These are phyloP conservation scores for Aplysina aerophoba DNA, from an alignment of 37 sponge, comb jelly and placozoan genomes.

Conservation along the genomic window DNA sequence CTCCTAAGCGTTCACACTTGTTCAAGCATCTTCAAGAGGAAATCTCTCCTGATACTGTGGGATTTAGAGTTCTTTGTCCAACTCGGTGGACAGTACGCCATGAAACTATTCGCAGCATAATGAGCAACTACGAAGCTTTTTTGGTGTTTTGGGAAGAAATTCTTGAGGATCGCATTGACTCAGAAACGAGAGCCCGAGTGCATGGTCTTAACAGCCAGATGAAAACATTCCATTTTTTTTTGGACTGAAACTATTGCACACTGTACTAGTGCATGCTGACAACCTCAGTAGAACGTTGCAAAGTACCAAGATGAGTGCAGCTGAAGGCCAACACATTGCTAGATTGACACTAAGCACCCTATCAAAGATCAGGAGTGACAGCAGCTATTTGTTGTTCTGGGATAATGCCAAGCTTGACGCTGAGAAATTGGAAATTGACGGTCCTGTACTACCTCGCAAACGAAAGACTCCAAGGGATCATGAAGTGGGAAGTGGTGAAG, in stretches of 20 bases:
- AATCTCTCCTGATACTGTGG: constrained; percentile 28
- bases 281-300: constrained; percentile 12
- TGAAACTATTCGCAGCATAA: constrained; percentile 38
- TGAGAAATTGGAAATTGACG: neutral
- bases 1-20: constrained; percentile 31
- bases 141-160: constrained; percentile 33
- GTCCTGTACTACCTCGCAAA: neutral
- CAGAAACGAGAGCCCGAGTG: constrained; percentile 35
- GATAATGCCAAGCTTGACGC: neutral
- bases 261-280: constrained; percentile 14
- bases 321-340: constrained; percentile 16
- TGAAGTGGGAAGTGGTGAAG: constrained; percentile 27
- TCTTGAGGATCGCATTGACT: constrained; percentile 32
- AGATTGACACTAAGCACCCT: constrained; percentile 1
- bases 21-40: constrained; percentile 20
- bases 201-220: constrained; percentile 41
- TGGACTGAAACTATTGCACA: neutral
- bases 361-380: constrained; percentile 2
- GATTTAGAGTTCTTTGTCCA: constrained; percentile 48
- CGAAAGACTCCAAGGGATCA: constrained; percentile 6
- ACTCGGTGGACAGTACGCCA: constrained; percentile 44
- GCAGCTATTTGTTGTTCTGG: constrained; percentile 1
- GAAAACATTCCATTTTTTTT: constrained; percentile 32
- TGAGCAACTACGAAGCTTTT: constrained; percentile 29
- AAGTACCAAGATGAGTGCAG: constrained; percentile 14